phyloP scores from a whole-genome alignment of 2,113 vertebrate species.

The Rhagologus leucostigma region DNA sequence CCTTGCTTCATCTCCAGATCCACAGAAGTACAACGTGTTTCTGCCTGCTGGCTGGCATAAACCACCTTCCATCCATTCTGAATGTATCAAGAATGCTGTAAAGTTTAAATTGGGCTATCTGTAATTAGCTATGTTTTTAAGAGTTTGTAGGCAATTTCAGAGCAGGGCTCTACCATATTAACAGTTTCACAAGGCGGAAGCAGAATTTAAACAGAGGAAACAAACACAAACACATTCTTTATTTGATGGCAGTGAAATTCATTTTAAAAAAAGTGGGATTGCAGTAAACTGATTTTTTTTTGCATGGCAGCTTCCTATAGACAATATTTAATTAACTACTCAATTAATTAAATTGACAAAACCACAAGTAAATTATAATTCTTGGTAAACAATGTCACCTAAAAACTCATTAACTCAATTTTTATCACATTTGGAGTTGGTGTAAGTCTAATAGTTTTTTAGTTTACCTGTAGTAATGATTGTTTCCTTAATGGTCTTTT shows the following conservation, averaged over 20 bases:
- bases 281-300: constrained; percentile 6
- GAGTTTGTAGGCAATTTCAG: constrained; percentile 72
- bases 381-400: background rate
- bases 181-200: constrained; percentile 75
- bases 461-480: background rate
- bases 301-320: background rate
- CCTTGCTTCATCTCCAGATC: background rate
- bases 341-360: background rate
- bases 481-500: background rate
- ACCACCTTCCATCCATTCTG: constrained; percentile 17
- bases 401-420: background rate
- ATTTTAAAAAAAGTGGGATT: constrained; percentile 5
- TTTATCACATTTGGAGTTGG: background rate
- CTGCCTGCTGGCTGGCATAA: constrained; percentile 30
- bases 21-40: background rate
- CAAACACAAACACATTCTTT: constrained; percentile 63
- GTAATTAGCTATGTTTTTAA: constrained; percentile 74
- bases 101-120: constrained; percentile 74
- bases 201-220: constrained; percentile 69
- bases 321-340: background rate
- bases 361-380: constrained; percentile 12
- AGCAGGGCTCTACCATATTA: constrained; percentile 54
- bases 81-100: constrained; percentile 64
- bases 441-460: background rate
- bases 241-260: constrained; percentile 63